Evolutionary conservation across 2,113 vertebrate genomes (phyloP).

Genomic region (Falco punctatus): DNA sequence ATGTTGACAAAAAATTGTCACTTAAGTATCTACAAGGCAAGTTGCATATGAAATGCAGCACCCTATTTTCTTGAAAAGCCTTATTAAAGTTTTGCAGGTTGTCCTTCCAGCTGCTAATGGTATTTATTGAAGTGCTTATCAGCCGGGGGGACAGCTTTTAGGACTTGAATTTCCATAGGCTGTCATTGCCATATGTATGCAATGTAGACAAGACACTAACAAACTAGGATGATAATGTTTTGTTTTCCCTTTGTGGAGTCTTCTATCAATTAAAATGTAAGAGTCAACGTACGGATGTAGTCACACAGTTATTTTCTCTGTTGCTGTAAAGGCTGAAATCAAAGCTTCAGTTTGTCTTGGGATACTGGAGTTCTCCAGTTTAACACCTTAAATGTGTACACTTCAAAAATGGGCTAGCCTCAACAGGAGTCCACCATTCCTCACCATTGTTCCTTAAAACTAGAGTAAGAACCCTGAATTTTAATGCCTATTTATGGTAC

Average conservation of each 20-base stretch:
- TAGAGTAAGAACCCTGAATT: not conserved
- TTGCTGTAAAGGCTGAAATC: not conserved
- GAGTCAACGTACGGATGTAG: not conserved
- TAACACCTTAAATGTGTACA: not conserved
- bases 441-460: not conserved
- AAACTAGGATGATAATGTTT: not conserved
- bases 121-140: not conserved
- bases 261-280: not conserved
- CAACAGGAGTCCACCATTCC: not conserved
- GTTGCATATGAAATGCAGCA: not conserved
- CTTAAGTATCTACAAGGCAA: not conserved
- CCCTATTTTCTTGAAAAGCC: not conserved
- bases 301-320: not conserved
- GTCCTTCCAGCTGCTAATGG: not conserved
- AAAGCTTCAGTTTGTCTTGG: not conserved
- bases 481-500: not conserved
- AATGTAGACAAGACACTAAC: not conserved
- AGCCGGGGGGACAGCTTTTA: not conserved
- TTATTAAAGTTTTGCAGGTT: not conserved
- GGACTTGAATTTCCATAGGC: not conserved
- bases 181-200: not conserved
- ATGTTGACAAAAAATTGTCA: not conserved
- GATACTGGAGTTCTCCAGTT: not conserved
- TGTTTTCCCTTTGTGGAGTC: not conserved
- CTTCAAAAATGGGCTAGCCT: not conserved